Evolutionary conservation across 2,888 invertebrate species (phyloP).

Genomic region (Pantelozetes paolii): DNA sequence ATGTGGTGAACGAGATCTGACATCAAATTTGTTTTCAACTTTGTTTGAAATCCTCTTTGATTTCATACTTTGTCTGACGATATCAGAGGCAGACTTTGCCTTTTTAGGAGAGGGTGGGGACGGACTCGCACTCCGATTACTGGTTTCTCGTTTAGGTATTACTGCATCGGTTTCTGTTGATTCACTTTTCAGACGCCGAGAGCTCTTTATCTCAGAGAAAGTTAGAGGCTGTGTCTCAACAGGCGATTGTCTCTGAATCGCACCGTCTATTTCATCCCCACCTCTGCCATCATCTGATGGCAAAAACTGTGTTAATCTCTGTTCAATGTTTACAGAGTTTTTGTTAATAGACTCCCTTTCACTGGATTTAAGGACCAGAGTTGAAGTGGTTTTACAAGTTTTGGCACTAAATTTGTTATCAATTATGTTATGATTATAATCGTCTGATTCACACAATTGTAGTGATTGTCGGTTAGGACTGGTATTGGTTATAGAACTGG

Average conservation of each 20-base stretch:
- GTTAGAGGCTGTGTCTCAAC: constrained; percentile 14
- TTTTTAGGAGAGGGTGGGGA: constrained; percentile 33
- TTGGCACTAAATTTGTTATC: neutral
- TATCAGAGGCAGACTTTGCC: constrained; percentile 31
- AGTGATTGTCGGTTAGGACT: constrained; percentile 17
- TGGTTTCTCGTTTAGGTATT: neutral
- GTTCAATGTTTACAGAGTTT: constrained; percentile 14
- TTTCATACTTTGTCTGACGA: constrained; percentile 32
- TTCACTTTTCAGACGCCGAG: constrained; percentile 4
- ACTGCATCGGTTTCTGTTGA: constrained; percentile 17
- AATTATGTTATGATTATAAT: neutral
- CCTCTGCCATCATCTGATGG: constrained; percentile 1
- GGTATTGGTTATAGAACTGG: constrained; percentile 12
- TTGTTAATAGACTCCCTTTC: neutral
- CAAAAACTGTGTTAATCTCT: constrained; percentile 1
- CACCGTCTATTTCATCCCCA: neutral
- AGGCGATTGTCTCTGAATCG: neutral
- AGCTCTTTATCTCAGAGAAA: constrained; percentile 33
- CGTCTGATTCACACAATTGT: neutral
- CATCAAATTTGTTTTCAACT: constrained; percentile 8
- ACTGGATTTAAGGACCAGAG: constrained; percentile 20
- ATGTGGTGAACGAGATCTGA: neutral
- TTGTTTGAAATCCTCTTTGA: constrained; percentile 17
- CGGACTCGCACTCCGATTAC: neutral
- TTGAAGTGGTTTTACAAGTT: constrained; percentile 21